These are phyloP conservation scores for Leptinotarsa lineolata DNA, from an alignment of 1,140 invertebrate genomes.

Conservation along the genomic window DNA sequence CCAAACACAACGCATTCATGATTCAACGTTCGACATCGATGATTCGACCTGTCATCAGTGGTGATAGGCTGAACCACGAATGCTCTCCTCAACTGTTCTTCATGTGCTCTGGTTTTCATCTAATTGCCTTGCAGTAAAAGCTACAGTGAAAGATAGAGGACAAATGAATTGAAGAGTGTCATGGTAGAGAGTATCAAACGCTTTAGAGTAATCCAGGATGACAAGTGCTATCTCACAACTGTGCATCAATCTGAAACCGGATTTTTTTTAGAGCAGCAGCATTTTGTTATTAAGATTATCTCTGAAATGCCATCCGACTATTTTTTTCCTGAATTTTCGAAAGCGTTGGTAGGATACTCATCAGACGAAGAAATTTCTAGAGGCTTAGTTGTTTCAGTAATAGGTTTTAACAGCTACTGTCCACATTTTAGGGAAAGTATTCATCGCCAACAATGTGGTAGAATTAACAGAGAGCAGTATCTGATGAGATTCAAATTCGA, in stretches of 20 bases:
- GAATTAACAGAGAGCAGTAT: not conserved
- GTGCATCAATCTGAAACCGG: not conserved
- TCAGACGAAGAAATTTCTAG: not conserved
- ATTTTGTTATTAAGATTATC: not conserved
- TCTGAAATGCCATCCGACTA: not conserved
- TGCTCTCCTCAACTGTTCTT: no score
- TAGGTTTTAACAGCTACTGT: not conserved
- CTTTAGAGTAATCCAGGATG: no score
- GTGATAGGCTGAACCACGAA: no score
- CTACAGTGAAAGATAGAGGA: no score
- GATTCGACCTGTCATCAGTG: no score
- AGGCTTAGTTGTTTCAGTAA: not conserved
- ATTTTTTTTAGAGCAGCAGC: not conserved
- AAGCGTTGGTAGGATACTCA: not conserved
- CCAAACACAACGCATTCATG: no score
- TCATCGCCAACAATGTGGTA: not conserved
- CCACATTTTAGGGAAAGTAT: not conserved
- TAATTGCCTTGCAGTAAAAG: no score
- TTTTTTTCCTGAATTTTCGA: not conserved
- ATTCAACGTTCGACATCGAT: no score
- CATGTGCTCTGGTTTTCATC: no score
- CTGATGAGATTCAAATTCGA: no score
- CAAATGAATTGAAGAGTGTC: no score
- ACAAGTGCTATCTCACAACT: not conserved
- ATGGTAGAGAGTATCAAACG: no score